phyloP scores from a whole-genome alignment of 2,113 vertebrate genomes.

The Lampris megalopsis region DNA sequence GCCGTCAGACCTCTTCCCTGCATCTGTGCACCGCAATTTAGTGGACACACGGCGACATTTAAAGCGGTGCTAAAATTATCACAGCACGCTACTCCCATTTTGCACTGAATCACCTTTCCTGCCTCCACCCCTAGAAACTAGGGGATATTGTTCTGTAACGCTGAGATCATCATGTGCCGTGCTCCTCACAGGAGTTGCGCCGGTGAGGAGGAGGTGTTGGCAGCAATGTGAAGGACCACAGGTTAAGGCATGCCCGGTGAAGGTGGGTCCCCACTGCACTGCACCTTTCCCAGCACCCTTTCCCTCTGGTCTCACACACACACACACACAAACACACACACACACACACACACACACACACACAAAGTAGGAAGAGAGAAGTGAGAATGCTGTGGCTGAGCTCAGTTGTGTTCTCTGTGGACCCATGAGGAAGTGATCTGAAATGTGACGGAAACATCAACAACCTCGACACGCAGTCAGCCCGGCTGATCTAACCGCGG shows the following conservation, averaged over 20 bases:
- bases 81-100: no score
- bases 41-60: no score
- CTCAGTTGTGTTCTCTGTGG: not conserved
- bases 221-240: not conserved
- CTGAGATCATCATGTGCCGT: not conserved
- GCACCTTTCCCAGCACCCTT: not conserved
- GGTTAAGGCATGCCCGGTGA: conserved; percentile 26
- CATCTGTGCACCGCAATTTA: no score
- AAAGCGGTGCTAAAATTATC: no score
- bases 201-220: not conserved
- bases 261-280: not conserved
- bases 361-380: not conserved
- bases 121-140: not conserved
- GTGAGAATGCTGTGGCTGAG: not conserved
- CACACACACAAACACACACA: not conserved
- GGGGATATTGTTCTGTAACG: not conserved
- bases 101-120: no score
- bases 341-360: not conserved
- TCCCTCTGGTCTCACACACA: not conserved
- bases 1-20: no score
- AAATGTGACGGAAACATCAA: not conserved
- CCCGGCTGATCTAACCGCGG: not conserved
- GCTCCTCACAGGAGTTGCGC: conserved; percentile 34
- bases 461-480: not conserved
- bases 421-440: conserved; percentile 33